These are phyloP conservation scores for Herpetotheres cachinnans DNA, from an alignment of 2,113 vertebrate species.

Conservation along the genomic window DNA sequence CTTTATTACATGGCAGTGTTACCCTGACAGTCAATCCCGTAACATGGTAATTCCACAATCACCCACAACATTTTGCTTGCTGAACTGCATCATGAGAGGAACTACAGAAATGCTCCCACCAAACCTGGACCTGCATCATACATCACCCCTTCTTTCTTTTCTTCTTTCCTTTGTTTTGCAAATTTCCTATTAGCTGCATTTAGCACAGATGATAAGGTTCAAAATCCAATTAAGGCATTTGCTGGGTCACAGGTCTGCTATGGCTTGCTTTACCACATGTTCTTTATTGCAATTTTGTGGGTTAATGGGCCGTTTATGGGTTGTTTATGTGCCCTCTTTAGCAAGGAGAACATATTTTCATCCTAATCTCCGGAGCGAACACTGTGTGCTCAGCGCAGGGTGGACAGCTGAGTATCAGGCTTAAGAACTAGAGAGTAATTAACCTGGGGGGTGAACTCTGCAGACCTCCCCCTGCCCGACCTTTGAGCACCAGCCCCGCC, in stretches of 20 bases:
- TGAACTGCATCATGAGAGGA: neutral
- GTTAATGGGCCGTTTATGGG: slow-evolving; percentile 67
- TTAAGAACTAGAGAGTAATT: slow-evolving; percentile 8
- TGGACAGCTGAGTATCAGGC: neutral
- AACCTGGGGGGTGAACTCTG: neutral
- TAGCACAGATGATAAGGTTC: neutral
- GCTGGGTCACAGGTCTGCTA: slow-evolving; percentile 55
- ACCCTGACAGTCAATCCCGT: neutral
- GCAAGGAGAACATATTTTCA: slow-evolving; percentile 60
- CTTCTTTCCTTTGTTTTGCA: neutral
- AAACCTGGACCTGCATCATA: fast-evolving
- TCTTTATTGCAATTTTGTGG: slow-evolving; percentile 7
- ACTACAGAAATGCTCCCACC: neutral
- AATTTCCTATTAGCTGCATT: neutral
- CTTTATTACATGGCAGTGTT: neutral
- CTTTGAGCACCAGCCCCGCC: neutral
- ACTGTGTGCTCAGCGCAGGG: neutral
- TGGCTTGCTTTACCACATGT: neutral
- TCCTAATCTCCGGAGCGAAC: neutral
- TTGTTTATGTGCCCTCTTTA: slow-evolving; percentile 52
- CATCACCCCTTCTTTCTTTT: fast-evolving
- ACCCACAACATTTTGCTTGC: neutral
- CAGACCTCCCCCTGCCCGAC: neutral
- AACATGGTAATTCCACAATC: neutral
- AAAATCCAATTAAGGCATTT: slow-evolving; percentile 39